These are phyloP conservation scores for Oithona nana DNA, from an alignment of 2,888 invertebrate species.

Conservation along the genomic window DNA sequence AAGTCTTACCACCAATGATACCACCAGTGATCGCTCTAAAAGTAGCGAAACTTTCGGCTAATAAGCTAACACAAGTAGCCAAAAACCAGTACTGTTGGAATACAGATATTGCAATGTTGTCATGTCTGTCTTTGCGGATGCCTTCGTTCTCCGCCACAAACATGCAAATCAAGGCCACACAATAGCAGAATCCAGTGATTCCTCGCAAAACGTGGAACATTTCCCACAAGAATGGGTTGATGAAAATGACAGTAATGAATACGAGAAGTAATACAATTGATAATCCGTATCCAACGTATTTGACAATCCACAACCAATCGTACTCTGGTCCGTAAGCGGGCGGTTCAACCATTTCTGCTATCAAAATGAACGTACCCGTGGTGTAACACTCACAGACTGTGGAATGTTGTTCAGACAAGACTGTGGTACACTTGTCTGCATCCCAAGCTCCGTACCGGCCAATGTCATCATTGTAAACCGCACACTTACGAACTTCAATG, in stretches of 20 bases:
- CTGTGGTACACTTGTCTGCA: conserved; percentile 18
- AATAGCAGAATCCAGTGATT: conserved; percentile 21
- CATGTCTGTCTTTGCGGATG: conserved; percentile 19
- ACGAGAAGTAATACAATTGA: conserved; percentile 22
- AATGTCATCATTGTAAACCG: conserved; percentile 19
- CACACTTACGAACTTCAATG: conserved; percentile 19
- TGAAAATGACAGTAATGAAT: conserved; percentile 22
- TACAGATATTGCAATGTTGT: conserved; percentile 21
- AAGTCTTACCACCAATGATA: conserved; percentile 20
- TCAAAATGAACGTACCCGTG: conserved; percentile 19
- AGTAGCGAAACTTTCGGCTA: conserved; percentile 20
- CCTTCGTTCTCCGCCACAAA: conserved; percentile 21
- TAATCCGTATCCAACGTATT: conserved; percentile 22
- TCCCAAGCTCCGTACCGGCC: conserved; percentile 20
- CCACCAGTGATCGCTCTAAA: conserved; percentile 22
- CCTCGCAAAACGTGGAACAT: conserved; percentile 24
- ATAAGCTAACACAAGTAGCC: not conserved
- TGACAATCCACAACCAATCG: conserved; percentile 22
- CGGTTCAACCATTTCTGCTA: not conserved
- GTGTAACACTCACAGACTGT: conserved; percentile 20
- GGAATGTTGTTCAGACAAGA: conserved; percentile 17
- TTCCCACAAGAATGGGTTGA: conserved; percentile 22
- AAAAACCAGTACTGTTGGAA: conserved; percentile 22
- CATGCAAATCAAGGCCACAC: conserved; percentile 22
- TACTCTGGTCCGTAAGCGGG: conserved; percentile 2